These are phyloP conservation scores for Lycocerus yunnanus DNA, from an alignment of 2,888 invertebrate genomes.

Conservation along the genomic window DNA sequence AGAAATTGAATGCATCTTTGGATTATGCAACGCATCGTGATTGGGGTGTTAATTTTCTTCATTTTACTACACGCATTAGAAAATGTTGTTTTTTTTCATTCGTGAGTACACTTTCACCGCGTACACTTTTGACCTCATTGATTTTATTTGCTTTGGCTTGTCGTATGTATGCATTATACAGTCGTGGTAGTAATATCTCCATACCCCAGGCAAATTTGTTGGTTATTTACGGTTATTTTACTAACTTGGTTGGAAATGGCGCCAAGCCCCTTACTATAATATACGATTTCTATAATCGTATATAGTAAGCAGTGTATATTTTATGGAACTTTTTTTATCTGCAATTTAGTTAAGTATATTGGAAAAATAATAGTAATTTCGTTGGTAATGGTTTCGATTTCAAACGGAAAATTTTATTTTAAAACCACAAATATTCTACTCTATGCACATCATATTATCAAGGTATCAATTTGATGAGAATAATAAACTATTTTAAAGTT, in stretches of 20 bases:
- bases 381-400: not conserved
- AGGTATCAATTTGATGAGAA: not conserved
- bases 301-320: not conserved
- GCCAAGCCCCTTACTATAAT: conserved; percentile 9
- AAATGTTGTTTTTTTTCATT: not conserved
- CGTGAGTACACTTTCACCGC: conserved; percentile 1
- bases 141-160: conserved; percentile 15
- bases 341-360: not conserved
- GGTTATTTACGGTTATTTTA: conserved; percentile 22
- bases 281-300: not conserved
- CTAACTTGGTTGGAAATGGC: conserved; percentile 7
- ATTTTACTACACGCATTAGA: not conserved
- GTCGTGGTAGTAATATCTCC: conserved; percentile 12
- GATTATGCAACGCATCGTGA: not conserved
- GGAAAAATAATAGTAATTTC: not conserved
- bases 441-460: too few species aligned
- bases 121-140: conserved; percentile 8
- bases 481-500: not conserved
- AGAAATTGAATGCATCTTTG: not conserved
- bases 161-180: conserved; percentile 5
- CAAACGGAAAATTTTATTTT: not conserved
- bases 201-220: conserved; percentile 17
- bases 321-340: not conserved
- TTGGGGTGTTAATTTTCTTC: not conserved
- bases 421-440: not conserved